Evolutionary conservation across 2,888 invertebrate species (phyloP), one percentile per base, ranked within the genome.

Genomic region (Amblyjoppa proteus): DNA sequence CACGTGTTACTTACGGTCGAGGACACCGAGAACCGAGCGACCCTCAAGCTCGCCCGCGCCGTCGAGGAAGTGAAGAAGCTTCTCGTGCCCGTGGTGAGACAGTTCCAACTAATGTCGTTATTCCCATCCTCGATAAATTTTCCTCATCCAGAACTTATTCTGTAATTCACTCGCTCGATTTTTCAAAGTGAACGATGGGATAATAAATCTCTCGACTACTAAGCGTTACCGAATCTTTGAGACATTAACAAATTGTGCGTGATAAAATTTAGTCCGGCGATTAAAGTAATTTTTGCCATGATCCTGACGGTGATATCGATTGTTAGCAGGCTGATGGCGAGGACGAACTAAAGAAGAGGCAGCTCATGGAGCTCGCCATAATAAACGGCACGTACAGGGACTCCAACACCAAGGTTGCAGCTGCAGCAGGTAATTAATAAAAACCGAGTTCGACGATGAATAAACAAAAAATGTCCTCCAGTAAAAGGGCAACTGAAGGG

Each of bases 341-440:
- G 96, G 99, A 99, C 95, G 99, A 99, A 95, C 95, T 99, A 94
- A 99, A 99, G 96, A 99, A 99, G 95, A 97, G 99, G 94, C 99
- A 99, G 95, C 96, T 99, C 92, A 99, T 99, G 99, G 99, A 99
- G 95, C 96, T 99, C 94, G 99, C 99, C 93, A 99, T 99, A 93
- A 99, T 99, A 94, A 99, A 99, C 94, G 99, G 99, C 94, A 99
- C 99, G 80, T 99, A 99, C 96, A 97, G 99, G 94, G 99, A 99
- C 95, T 98, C 98, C 85, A 98, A 98, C 94, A 96, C 97, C 90
- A 98, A 98, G 95, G 97, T 97, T 91, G 97, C 97, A 90, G 96
- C 97, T 93, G 97, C 97, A 90, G 96, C 97, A 96, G 97, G 97
- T 97, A 95, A 93, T 87, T 87, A 81, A 77, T 68, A 73, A 76